A percentile compares a stretch with the other conserved stretches of the same genome.
These are phyloP conservation scores for Gryllus bimaculatus DNA, from an alignment of 1,140 invertebrate genomes.

Conservation along the genomic window DNA sequence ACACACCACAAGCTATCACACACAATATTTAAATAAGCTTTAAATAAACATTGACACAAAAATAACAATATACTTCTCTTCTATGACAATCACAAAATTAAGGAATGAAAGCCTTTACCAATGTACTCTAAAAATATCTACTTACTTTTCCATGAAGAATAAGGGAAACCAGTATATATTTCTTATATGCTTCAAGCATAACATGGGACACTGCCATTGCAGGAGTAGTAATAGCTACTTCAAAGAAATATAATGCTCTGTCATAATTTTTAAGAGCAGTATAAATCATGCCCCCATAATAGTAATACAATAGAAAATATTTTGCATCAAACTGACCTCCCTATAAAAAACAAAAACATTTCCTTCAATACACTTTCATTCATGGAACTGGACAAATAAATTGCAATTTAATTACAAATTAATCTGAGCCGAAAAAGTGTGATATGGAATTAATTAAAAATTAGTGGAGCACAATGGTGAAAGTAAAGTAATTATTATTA, in stretches of 20 bases:
- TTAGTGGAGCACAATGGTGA: too few relatives aligned
- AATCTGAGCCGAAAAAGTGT: too few relatives aligned
- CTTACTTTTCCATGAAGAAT: constrained; percentile 81
- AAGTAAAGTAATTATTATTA: too few relatives aligned
- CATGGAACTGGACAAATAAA: not conserved
- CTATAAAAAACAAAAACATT: constrained; percentile 32
- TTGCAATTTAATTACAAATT: not conserved
- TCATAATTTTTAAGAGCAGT: constrained; percentile 86
- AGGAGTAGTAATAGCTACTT: constrained; percentile 87
- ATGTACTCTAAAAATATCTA: not conserved
- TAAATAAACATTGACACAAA: not conserved
- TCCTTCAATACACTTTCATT: not conserved
- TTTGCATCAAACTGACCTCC: constrained; percentile 79
- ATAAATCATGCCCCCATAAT: constrained; percentile 97
- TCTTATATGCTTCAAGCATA: constrained; percentile 95
- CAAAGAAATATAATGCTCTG: constrained; percentile 87
- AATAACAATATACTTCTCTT: not conserved
- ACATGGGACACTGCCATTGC: constrained; percentile 90
- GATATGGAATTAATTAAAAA: too few relatives aligned
- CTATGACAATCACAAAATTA: not conserved
- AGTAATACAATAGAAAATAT: constrained; percentile 89
- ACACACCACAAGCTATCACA: not conserved
- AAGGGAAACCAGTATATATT: constrained; percentile 84
- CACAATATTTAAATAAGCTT: not conserved
- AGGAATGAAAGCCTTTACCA: not conserved